Conservation (phyloP, 2,797 vertebrate species). For the Typhlichthys subterraneus region DNA sequence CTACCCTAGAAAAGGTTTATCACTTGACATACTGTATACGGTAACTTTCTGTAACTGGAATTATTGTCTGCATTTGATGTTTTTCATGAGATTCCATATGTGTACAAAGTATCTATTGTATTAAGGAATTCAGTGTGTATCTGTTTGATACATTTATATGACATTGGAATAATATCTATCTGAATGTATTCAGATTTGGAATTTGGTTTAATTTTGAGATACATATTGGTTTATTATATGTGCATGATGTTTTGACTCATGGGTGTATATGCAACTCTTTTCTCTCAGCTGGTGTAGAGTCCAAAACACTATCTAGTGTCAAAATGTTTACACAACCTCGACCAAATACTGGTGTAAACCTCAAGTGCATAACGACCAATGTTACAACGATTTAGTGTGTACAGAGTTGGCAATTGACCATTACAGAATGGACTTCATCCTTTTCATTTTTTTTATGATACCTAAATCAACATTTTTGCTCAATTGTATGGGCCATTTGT, state of each 20-base stretch:
- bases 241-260: constrained; percentile 17
- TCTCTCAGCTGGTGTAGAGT: constrained; percentile 25
- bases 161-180: no score
- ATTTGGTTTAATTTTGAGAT: constrained; percentile 4
- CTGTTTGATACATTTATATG: no score
- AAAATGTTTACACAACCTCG: constrained; percentile 59
- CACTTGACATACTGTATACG: constrained; percentile 47
- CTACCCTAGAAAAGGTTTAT: constrained; percentile 21
- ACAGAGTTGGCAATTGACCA: constrained; percentile 31
- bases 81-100: constrained; percentile 12
- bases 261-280: not conserved
- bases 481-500: not conserved
- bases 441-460: not conserved
- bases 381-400: constrained; percentile 49
- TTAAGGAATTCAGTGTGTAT: constrained; percentile 22
- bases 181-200: not conserved
- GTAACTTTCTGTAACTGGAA: constrained; percentile 41
- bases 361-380: constrained; percentile 38
- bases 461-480: constrained; percentile 16
- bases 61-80: constrained; percentile 12
- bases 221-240: not conserved
- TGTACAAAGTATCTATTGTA: constrained; percentile 23
- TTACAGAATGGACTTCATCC: not conserved
- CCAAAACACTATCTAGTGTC: constrained; percentile 44
- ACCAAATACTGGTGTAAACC: constrained; percentile 60